phyloP scores from a whole-genome alignment of 2,113 vertebrate genomes.

The Rattus rattus region DNA sequence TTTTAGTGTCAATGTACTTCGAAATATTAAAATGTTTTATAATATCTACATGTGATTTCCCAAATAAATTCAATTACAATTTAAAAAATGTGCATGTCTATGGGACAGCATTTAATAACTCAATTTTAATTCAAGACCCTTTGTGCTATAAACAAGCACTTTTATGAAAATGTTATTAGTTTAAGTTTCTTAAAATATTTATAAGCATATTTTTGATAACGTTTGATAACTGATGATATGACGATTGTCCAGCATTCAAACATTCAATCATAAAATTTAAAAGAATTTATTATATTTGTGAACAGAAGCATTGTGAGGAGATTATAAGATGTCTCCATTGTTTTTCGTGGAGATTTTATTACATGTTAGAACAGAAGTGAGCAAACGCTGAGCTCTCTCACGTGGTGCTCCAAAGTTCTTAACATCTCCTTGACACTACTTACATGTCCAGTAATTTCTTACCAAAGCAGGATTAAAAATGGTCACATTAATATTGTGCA shows the following conservation, averaged over 20 bases:
- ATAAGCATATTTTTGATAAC: neutral
- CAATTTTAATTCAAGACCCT: constrained; percentile 1
- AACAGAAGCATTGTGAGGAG: neutral
- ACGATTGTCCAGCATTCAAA: neutral
- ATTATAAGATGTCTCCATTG: neutral
- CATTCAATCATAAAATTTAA: constrained; percentile 8
- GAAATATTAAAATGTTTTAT: constrained; percentile 53
- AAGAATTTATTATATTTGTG: neutral
- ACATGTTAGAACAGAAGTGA: neutral
- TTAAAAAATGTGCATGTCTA: neutral
- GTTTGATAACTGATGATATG: neutral
- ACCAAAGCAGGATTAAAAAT: constrained; percentile 33
- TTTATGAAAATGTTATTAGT: neutral
- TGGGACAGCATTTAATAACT: neutral
- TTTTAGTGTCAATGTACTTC: neutral
- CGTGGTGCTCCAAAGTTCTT: neutral
- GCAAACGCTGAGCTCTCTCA: neutral
- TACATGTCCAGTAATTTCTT: constrained; percentile 44
- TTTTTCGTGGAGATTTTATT: constrained; percentile 15
- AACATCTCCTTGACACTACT: constrained; percentile 12
- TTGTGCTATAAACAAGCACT: neutral
- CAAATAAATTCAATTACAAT: constrained; percentile 27
- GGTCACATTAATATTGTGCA: neutral
- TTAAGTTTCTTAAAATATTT: constrained; percentile 20
- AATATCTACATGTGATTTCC: neutral